phyloP scores from a whole-genome alignment of 2,888 invertebrate species.

The Anticlea derivata region DNA sequence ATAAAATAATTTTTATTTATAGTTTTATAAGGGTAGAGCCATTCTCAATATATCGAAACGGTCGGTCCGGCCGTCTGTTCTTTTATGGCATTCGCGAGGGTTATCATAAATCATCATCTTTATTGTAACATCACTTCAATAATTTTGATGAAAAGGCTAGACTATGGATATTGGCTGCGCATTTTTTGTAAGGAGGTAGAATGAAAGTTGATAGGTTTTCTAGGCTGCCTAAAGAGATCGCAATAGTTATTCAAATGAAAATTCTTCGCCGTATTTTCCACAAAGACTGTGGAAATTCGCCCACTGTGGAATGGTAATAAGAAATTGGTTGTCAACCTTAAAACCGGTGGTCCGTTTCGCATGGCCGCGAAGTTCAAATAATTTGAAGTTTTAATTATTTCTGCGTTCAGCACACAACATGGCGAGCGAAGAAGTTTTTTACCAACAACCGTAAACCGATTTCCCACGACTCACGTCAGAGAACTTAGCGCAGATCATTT shows the following conservation, averaged over 20 bases:
- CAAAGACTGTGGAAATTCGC: background rate
- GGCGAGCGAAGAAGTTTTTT: no score
- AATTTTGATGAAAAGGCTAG: slow-evolving; percentile 31
- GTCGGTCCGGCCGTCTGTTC: slow-evolving; percentile 33
- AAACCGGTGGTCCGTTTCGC: no score
- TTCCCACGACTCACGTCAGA: no score
- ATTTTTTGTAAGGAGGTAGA: slow-evolving; percentile 22
- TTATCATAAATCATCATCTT: slow-evolving; percentile 53
- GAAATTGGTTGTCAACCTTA: no score
- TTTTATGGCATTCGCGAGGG: slow-evolving; percentile 46
- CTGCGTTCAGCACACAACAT: no score
- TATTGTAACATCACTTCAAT: slow-evolving; percentile 37
- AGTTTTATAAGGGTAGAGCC: slow-evolving; percentile 37
- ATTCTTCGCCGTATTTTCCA: background rate
- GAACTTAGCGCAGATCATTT: no score
- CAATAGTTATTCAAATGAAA: slow-evolving; percentile 14
- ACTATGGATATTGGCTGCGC: slow-evolving; percentile 18
- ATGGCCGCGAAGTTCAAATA: no score
- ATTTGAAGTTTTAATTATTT: no score
- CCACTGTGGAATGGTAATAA: background rate
- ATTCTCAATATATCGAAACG: slow-evolving; percentile 35
- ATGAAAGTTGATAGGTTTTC: slow-evolving; percentile 8
- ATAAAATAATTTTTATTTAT: slow-evolving; percentile 31
- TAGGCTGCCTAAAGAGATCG: background rate
- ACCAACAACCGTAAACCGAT: no score